Percentiles rank a stretch among this genome's conserved stretches.
Conservation (phyloP, 35 echinoderm and acorn worm genomes). For the Ophioderma brevispina region DNA sequence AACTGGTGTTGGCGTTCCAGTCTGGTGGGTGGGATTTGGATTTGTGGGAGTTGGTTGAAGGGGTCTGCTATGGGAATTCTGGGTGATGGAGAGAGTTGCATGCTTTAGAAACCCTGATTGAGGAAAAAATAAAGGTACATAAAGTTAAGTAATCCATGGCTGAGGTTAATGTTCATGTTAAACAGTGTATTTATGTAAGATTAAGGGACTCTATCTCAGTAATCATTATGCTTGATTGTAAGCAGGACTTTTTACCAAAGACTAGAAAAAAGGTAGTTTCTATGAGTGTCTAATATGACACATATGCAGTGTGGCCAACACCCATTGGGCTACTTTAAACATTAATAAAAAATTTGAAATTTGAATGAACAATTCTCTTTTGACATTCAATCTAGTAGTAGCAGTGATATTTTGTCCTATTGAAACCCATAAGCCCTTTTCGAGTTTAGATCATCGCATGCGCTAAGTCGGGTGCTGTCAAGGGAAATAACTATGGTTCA, state of each 20-base stretch:
- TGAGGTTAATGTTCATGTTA: too few species aligned
- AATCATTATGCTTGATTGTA: neutral
- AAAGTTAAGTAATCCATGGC: neutral
- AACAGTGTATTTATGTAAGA: neutral
- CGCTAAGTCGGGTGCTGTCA: too few species aligned
- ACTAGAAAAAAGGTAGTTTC: neutral
- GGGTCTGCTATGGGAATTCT: neutral
- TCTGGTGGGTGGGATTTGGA: neutral
- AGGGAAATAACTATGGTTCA: too few species aligned
- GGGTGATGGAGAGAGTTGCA: neutral
- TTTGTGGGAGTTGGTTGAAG: neutral
- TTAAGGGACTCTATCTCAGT: neutral
- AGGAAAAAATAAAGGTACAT: neutral
- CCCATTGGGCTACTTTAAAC: too few species aligned
- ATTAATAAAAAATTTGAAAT: too few species aligned
- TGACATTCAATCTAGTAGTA: too few species aligned
- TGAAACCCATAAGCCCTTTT: too few species aligned
- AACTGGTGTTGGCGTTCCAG: neutral
- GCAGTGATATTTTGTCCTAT: too few species aligned
- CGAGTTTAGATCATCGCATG: too few species aligned
- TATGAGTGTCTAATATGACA: too few species aligned
- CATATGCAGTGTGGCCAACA: too few species aligned
- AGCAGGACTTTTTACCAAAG: neutral
- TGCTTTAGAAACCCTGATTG: neutral
- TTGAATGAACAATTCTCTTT: too few species aligned